phyloP scores from a whole-genome alignment of 2,888 invertebrate genomes.

The Leucoptera coffeella region DNA sequence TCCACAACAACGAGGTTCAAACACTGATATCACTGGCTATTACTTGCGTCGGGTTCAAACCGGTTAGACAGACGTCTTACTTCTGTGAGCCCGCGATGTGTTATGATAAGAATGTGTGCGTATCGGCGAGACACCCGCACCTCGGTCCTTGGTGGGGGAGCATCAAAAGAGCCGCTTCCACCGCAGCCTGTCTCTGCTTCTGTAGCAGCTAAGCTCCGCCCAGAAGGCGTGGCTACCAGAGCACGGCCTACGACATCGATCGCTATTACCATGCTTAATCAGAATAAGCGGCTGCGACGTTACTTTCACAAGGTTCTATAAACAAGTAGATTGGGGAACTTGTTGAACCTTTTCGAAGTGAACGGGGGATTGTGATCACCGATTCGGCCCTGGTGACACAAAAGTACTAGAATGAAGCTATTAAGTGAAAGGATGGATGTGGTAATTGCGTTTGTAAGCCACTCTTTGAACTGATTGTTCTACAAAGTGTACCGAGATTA shows the following conservation, averaged over 20 bases:
- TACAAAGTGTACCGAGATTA: too few relatives aligned
- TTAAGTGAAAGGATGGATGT: conserved; percentile 40
- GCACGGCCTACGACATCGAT: conserved; percentile 46
- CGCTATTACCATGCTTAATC: too few relatives aligned
- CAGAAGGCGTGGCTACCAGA: conserved; percentile 38
- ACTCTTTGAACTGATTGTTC: conserved; percentile 30
- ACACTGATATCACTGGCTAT: too few relatives aligned
- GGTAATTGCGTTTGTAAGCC: conserved; percentile 48
- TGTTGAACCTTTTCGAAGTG: too few relatives aligned
- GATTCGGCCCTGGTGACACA: too few relatives aligned
- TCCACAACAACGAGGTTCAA: conserved; percentile 29
- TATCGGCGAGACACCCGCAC: conserved; percentile 23
- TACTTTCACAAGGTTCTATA: too few relatives aligned
- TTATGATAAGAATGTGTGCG: conserved; percentile 48
- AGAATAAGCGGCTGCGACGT: too few relatives aligned
- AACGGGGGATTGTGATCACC: too few relatives aligned
- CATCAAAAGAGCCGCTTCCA: conserved; percentile 38
- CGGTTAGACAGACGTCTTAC: conserved; percentile 45
- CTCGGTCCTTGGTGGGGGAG: conserved; percentile 15
- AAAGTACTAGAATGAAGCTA: conserved; percentile 31
- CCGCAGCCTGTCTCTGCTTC: conserved; percentile 42
- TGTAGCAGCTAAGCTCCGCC: conserved; percentile 43
- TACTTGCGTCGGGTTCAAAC: conserved; percentile 38
- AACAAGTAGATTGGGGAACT: too few relatives aligned
- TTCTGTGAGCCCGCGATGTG: conserved; percentile 43